Evolutionary conservation across 2,797 vertebrate genomes (phyloP), one percentile per base, ranked within the genome.

Genomic region (Otolemur crassicaudatus): DNA sequence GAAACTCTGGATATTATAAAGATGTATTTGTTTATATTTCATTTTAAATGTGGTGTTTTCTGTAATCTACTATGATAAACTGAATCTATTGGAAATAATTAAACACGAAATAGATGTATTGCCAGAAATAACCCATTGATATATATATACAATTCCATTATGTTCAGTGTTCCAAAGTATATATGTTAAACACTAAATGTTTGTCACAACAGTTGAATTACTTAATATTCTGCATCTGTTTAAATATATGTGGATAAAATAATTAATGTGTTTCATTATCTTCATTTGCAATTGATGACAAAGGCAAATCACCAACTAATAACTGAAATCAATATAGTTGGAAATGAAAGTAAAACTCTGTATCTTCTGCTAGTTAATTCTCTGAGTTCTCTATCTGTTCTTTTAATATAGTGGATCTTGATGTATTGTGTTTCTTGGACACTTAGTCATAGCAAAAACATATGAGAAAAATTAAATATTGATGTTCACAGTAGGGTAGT

Each of bases 381-480:
- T 83, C 70, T 93, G 86, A 90, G 13, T 92, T 96, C 19, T 94
- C 46, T 60, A 81, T 80, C 92, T 97, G 8, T 80, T 94, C 96
- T 49, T 87, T 90, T 90, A 73, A 96, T 84, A 90, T 1, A 23
- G 34, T 75, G 46, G 14, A 23, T 87, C 14, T 90, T 94, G 20
- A 96, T 96, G 7, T 75, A 96, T 96, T 94, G 34, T 90, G 9
- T 91, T 94, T 96, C 34, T 82, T 89, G 70, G 65, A 91, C 23
- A 95, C 65, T 95, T 97, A 91, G 16, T 97, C 81, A 96, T 89
- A 97, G 96, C 56, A 92, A 97, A 97, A 96, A 5, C 65, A 84
- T 75, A 94, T 76, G 53, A 94, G 88, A 95, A 95, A 98, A 97
- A 96, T 91, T 93, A 96, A 97, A 98, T 88, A 95, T 79, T 97